phyloP scores from a whole-genome alignment of 92 coral and sea anemone genomes.

The Phenganax marumi region DNA sequence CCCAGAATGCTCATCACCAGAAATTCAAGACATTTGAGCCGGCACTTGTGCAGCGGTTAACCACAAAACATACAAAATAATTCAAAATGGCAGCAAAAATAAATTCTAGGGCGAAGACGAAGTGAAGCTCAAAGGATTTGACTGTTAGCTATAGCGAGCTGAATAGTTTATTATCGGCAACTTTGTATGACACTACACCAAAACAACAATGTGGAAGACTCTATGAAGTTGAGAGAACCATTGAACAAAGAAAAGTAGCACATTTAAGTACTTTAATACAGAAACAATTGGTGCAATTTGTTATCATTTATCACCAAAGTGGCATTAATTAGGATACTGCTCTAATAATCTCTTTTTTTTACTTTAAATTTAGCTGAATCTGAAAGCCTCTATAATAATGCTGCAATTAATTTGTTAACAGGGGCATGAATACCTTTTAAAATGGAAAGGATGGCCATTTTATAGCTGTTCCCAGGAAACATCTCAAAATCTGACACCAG shows the following conservation, averaged over 20 bases:
- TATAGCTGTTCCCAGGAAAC: constrained; percentile 38
- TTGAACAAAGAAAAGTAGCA: not conserved
- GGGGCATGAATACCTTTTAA: constrained; percentile 43
- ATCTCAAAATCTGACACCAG: constrained; percentile 41
- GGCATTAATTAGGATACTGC: not conserved
- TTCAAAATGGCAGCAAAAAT: constrained; percentile 15
- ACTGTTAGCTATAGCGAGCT: not conserved
- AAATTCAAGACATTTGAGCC: constrained; percentile 3
- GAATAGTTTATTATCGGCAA: not conserved
- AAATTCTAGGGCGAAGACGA: not conserved
- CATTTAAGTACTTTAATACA: not conserved
- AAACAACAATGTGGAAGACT: not conserved
- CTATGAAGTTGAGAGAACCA: not conserved
- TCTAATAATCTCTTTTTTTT: not conserved
- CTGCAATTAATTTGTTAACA: not conserved
- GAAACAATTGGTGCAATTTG: not conserved
- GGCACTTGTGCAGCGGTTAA: not conserved
- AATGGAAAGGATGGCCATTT: constrained; percentile 41
- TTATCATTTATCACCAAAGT: not conserved
- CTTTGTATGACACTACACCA: not conserved
- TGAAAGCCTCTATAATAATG: not conserved
- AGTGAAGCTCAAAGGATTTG: not conserved
- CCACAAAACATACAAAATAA: not conserved
- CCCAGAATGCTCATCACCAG: constrained; percentile 9
- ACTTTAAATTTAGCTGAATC: not conserved